Conservation (phyloP, 2,113 vertebrate genomes). For the Phoenicopterus ruber region DNA sequence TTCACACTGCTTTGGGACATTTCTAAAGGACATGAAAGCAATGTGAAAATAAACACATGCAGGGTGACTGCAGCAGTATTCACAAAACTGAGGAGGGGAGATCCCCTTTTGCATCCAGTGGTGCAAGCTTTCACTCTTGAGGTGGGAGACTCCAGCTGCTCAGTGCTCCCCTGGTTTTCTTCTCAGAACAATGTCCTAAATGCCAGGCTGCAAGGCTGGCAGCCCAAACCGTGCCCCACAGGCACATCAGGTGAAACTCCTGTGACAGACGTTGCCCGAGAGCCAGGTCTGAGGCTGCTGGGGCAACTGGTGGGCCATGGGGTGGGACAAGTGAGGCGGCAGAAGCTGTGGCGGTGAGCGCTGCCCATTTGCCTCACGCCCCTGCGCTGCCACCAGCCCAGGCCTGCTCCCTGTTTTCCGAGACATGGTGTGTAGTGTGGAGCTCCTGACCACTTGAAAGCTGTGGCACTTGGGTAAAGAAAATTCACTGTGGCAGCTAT, state of each 20-base stretch:
- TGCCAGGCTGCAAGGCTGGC: not conserved
- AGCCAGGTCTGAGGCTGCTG: not conserved
- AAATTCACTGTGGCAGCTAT: not conserved
- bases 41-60: not conserved
- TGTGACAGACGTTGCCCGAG: not conserved
- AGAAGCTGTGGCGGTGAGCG: not conserved
- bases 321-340: not conserved
- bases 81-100: not conserved
- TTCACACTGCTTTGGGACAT: not conserved
- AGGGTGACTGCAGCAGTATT: not conserved
- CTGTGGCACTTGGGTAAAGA: not conserved
- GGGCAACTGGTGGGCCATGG: accelerated
- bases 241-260: not conserved
- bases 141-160: not conserved
- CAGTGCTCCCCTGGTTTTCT: not conserved
- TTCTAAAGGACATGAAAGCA: not conserved
- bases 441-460: not conserved
- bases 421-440: not conserved
- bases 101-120: not conserved
- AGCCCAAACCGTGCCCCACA: not conserved
- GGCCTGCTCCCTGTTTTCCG: not conserved
- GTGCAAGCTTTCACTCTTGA: not conserved
- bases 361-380: not conserved
- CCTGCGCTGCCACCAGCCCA: not conserved
- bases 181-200: not conserved